Conservation (phyloP, 2,888 invertebrate species). For the Electrophaes corylata region DNA sequence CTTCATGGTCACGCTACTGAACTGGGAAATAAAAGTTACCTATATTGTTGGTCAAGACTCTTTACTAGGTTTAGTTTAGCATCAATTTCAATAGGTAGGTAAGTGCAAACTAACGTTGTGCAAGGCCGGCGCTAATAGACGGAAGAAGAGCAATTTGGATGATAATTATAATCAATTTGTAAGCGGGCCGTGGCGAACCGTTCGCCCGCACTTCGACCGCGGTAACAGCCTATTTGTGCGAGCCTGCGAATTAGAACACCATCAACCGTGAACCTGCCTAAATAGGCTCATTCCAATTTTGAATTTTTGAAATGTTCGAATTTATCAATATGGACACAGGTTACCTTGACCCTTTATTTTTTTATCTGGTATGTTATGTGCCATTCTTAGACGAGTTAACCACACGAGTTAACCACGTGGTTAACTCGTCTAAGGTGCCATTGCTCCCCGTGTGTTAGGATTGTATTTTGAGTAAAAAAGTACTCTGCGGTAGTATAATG, state of each 20-base stretch:
- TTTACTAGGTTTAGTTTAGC: conserved; percentile 4
- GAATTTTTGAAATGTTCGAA: too few species aligned
- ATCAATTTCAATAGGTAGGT: conserved; percentile 25
- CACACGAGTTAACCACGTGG: too few species aligned
- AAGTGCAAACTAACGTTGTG: conserved; percentile 37
- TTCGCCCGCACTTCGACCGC: conserved; percentile 45
- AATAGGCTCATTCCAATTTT: conserved; percentile 13
- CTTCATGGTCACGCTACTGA: too few species aligned
- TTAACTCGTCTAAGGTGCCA: too few species aligned
- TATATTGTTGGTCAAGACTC: neutral
- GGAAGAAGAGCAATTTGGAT: conserved; percentile 59
- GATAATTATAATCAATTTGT: conserved; percentile 62
- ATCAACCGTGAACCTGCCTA: conserved; percentile 15
- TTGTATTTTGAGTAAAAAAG: too few species aligned
- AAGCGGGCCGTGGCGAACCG: conserved; percentile 50
- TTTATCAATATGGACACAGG: too few species aligned
- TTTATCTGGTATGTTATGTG: too few species aligned
- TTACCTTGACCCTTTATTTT: too few species aligned
- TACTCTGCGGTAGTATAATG: too few species aligned
- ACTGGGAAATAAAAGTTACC: too few species aligned
- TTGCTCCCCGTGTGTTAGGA: too few species aligned
- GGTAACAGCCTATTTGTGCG: conserved; percentile 34
- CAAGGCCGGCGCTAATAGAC: conserved; percentile 47
- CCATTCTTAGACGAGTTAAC: too few species aligned
- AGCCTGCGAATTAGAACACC: conserved; percentile 38